Conservation (phyloP, 2,888 invertebrate genomes). For the Lasioglossum figueresi region DNA sequence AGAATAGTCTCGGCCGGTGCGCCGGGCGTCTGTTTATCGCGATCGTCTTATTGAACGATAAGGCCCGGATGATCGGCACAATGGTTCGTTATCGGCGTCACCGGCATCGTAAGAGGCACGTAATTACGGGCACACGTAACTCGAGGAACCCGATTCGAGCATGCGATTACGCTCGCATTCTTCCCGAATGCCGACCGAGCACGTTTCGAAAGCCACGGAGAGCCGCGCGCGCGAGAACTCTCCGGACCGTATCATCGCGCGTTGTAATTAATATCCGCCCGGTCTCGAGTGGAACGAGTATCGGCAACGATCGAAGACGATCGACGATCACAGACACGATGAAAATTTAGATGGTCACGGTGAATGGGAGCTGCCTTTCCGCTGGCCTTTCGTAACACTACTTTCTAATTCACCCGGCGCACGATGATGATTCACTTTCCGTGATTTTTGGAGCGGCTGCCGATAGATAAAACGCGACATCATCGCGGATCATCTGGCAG, state of each 20-base stretch:
- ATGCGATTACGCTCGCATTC: conserved; percentile 48
- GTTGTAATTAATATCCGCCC: conserved; percentile 30
- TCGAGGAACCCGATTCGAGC: conserved; percentile 48
- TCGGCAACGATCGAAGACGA: conserved; percentile 7
- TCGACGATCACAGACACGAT: conserved; percentile 14
- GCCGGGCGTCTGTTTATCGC: conserved; percentile 23
- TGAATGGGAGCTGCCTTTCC: conserved; percentile 29
- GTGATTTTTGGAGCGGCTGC: conserved; percentile 31
- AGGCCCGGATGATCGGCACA: conserved; percentile 26
- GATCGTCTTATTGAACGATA: conserved; percentile 42
- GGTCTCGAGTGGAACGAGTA: neutral
- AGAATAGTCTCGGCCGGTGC: neutral
- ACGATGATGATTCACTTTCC: conserved; percentile 47
- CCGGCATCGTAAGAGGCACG: conserved; percentile 20
- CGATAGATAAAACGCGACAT: neutral
- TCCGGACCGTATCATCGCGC: conserved; percentile 13
- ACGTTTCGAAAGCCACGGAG: conserved; percentile 52
- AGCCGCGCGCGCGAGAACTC: neutral
- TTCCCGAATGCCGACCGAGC: conserved; percentile 29
- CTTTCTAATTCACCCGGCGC: conserved; percentile 48
- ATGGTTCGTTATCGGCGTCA: conserved; percentile 39
- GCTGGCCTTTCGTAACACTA: conserved; percentile 40
- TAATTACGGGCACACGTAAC: conserved; percentile 54
- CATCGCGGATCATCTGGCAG: neutral
- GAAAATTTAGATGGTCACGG: conserved; percentile 36